Conservation (phyloP, 2,113 vertebrate genomes). For the Athene cunicularia region DNA sequence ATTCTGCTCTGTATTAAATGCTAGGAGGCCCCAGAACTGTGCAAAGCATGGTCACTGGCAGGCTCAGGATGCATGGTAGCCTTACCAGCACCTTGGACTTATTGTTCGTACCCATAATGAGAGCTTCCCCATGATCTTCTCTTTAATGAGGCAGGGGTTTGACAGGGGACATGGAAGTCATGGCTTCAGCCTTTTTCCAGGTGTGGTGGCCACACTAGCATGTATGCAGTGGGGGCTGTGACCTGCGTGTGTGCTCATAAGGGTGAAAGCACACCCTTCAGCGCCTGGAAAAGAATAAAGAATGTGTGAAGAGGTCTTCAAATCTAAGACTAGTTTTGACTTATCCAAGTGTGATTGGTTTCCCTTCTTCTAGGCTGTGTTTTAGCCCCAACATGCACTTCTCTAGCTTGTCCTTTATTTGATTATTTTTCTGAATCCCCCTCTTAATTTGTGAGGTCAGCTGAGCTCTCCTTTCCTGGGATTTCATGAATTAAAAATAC, state of each 20-base stretch:
- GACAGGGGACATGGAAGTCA: not conserved
- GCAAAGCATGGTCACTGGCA: not conserved
- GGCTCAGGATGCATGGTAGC: not conserved
- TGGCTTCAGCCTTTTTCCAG: not conserved
- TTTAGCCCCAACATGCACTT: not conserved
- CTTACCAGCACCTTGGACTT: not conserved
- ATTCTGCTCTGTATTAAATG: not conserved
- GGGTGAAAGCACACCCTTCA: not conserved
- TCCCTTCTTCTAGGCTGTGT: not conserved
- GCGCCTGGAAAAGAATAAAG: not conserved
- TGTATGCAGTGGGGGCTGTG: not conserved
- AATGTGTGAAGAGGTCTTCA: not conserved
- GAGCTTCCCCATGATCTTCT: not conserved
- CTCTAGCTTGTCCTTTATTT: not conserved
- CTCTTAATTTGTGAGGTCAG: not conserved
- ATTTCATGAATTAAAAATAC: not conserved
- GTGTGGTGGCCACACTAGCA: not conserved
- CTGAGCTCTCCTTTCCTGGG: not conserved
- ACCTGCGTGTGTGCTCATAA: rapidly evolving
- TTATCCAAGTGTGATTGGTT: not conserved
- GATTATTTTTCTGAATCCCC: not conserved
- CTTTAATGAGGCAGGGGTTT: not conserved
- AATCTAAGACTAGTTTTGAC: not conserved
- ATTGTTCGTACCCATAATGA: not conserved
- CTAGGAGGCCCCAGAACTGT: not conserved